Evolutionary conservation across 2,888 invertebrate genomes (phyloP).

Genomic region (Pinctada fucata): DNA sequence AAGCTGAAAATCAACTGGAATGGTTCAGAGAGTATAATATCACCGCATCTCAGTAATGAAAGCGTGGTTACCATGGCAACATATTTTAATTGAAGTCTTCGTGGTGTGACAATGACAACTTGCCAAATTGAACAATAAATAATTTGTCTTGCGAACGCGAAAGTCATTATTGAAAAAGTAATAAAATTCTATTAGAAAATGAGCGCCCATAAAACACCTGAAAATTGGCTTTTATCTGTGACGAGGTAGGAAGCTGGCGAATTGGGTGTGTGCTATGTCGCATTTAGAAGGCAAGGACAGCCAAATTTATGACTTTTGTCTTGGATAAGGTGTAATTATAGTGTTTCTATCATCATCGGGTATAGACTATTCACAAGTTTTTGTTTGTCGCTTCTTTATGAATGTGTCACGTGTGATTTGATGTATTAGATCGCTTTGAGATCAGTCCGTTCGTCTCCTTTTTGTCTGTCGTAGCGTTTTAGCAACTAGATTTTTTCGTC

Average conservation of each 20-base stretch:
- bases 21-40: constrained; percentile 38
- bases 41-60: constrained; percentile 32
- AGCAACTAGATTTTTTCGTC: too few species aligned
- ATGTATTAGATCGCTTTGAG: too few species aligned
- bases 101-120: constrained; percentile 28
- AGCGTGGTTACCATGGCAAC: constrained; percentile 35
- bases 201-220: constrained; percentile 8
- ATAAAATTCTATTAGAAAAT: constrained; percentile 36
- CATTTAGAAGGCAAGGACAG: neutral
- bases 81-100: constrained; percentile 35
- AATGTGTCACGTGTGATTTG: too few species aligned
- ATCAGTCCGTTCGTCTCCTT: too few species aligned
- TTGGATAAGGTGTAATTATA: neutral
- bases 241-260: neutral
- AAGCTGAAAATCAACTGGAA: neutral
- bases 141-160: constrained; percentile 38
- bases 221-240: neutral
- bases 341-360: too few species aligned
- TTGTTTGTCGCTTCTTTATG: too few species aligned
- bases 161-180: constrained; percentile 30
- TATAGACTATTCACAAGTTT: too few species aligned
- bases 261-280: neutral
- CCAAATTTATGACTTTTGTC: constrained; percentile 1
- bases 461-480: too few species aligned
- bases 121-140: constrained; percentile 34